These are phyloP conservation scores for Condylostylus longicornis DNA, from an alignment of 1,140 invertebrate species.

Conservation along the genomic window DNA sequence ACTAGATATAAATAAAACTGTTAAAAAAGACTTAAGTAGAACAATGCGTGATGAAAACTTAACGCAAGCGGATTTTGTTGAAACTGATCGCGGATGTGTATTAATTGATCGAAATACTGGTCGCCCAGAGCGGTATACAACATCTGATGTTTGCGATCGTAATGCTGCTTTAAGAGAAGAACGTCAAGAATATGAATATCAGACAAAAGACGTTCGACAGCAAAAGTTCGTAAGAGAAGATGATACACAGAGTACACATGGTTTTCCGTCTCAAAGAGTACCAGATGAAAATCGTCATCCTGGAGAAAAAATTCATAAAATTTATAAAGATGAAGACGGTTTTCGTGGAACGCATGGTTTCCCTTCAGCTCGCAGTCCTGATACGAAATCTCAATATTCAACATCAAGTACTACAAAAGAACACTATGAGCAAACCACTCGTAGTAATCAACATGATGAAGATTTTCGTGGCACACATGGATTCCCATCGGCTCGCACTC, in stretches of 20 bases:
- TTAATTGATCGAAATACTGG: not conserved
- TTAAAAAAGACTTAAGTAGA: slow-evolving; percentile 5
- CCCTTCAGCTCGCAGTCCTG: too few relatives aligned
- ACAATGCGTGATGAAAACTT: not conserved
- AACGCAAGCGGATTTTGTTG: not conserved
- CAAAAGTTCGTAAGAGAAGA: slow-evolving; percentile 9
- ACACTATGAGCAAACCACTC: too few relatives aligned
- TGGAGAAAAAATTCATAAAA: too few relatives aligned
- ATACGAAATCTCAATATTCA: too few relatives aligned
- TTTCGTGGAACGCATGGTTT: too few relatives aligned
- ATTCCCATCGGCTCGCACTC: slow-evolving; percentile 19
- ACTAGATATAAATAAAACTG: not conserved
- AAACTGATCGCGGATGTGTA: not conserved
- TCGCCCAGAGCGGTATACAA: not conserved
- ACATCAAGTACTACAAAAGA: too few relatives aligned
- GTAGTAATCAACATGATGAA: too few relatives aligned
- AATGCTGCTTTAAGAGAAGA: not conserved
- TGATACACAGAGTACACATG: slow-evolving; percentile 11
- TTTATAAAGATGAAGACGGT: too few relatives aligned
- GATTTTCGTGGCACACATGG: slow-evolving; percentile 28
- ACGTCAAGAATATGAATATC: not conserved
- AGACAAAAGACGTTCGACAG: not conserved
- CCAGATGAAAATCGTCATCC: too few relatives aligned
- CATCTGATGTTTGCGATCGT: slow-evolving; percentile 1
- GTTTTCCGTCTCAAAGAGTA: not conserved